phyloP scores from a whole-genome alignment of 2,888 invertebrate genomes.

The Chymomyza caudatula region DNA sequence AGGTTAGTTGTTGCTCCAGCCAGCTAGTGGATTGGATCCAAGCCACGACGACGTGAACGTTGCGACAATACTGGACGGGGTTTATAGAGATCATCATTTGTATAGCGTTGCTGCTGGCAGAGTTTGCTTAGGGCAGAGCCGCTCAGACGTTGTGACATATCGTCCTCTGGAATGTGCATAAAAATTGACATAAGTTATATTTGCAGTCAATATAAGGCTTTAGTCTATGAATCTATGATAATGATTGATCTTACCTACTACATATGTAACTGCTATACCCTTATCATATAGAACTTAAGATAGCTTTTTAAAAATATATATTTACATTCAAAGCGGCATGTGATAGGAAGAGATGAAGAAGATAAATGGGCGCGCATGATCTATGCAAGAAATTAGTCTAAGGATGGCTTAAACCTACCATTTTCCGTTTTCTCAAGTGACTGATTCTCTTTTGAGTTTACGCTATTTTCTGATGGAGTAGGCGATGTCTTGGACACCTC shows the following conservation, averaged over 20 bases:
- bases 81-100: constrained; percentile 85
- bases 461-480: constrained; percentile 74
- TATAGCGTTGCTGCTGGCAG: constrained; percentile 80
- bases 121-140: constrained; percentile 54
- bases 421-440: constrained; percentile 50
- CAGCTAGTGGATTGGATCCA: constrained; percentile 62
- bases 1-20: neutral
- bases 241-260: neutral
- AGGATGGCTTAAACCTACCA: constrained; percentile 48
- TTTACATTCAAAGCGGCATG: constrained; percentile 31
- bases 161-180: constrained; percentile 22
- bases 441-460: constrained; percentile 77
- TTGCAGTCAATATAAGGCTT: neutral
- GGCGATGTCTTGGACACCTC: constrained; percentile 67
- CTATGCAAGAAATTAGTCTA: constrained; percentile 9
- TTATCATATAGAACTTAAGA: constrained; percentile 9
- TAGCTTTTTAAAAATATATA: constrained; percentile 10
- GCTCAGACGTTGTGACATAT: constrained; percentile 29
- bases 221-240: neutral
- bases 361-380: neutral
- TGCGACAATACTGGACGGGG: constrained; percentile 82
- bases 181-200: neutral
- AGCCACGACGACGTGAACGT: constrained; percentile 79
- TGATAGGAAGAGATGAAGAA: constrained; percentile 27
- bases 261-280: neutral